Base-by-base conservation (phyloP, 1,140 invertebrate species). In the Atta cephalotes region DNA sequence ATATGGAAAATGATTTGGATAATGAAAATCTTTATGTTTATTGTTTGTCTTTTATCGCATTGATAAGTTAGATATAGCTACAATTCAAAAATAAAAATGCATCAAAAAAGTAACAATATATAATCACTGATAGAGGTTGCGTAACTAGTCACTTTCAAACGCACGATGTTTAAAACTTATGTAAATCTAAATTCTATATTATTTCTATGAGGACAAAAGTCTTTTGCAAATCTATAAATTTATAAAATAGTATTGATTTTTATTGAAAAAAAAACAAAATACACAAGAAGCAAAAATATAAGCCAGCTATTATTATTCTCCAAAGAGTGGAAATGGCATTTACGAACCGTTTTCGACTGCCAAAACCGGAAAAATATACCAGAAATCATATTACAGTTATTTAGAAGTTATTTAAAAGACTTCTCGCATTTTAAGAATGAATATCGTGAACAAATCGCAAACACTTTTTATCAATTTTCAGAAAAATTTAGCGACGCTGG, bases 41-140 rank as follows among this genome's bases (percentile, higher is more conserved):
- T 35, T 31, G 16, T n/a, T 70, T 16, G 28, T 35, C 21, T 79
- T 45, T 18, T 10, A 9, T 14, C 31, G n/a, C 5, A 31, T 16
- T 65, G 28, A 51, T 51, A 51, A 51, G 14, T 65, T 31, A 56
- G 9, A 21, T 80, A 28, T 70, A n/a, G 21, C 31, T 70, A 21
- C 35, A 51, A 16, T 39, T 71, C 6, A 58, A 28, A 81, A n/a
- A 81, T 58, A 49, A 39, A 16, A 81, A 58, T 70, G 63, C 49
- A 81, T 71, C 45, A 71, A 78, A 14, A 45, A 10, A 45, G 25
- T 31, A 35, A 21, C 25, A 70, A 81, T 35, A 53, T 21, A 45
- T 9, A 25, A 16, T 31, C 18, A 28, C 14, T 58, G n/a, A 14
- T 51, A 28, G 16, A 78, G 10, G 4, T 28, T 25, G 9, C 16